Evolutionary conservation across 2,888 invertebrate species (phyloP).

Genomic region (Lacanobia oleracea): DNA sequence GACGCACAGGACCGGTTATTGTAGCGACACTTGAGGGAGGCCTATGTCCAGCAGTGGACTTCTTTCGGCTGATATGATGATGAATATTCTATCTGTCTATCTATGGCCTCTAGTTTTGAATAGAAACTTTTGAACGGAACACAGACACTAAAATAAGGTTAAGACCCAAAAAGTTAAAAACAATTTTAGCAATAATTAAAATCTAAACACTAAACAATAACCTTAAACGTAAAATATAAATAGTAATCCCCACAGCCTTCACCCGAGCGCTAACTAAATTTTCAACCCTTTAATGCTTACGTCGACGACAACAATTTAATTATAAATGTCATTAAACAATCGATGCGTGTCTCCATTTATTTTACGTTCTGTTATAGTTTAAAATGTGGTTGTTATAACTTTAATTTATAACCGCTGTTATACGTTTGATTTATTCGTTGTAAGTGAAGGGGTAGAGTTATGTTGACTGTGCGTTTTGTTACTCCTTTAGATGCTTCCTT

Average conservation of each 20-base stretch:
- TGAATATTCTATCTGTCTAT: too few relatives aligned
- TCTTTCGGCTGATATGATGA: too few relatives aligned
- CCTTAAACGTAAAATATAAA: conserved; percentile 34
- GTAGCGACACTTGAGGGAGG: too few relatives aligned
- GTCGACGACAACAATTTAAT: conserved; percentile 81
- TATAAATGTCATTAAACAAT: conserved; percentile 86
- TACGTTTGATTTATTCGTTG: conserved; percentile 79
- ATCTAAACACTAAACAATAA: conserved; percentile 19
- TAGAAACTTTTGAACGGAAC: too few relatives aligned
- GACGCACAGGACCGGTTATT: too few relatives aligned
- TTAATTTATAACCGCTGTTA: conserved; percentile 81
- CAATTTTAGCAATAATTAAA: conserved; percentile 19
- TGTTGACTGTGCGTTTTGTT: conserved; percentile 82
- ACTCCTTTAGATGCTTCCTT: conserved; percentile 68
- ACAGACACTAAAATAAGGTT: too few relatives aligned
- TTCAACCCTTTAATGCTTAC: conserved; percentile 80
- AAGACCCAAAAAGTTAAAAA: neutral
- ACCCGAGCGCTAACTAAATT: conserved; percentile 70
- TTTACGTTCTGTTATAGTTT: conserved; percentile 86
- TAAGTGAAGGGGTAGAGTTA: conserved; percentile 76
- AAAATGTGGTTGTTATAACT: conserved; percentile 87
- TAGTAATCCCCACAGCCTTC: conserved; percentile 28
- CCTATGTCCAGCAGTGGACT: too few relatives aligned
- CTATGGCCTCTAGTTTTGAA: too few relatives aligned
- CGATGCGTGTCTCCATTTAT: conserved; percentile 87